phyloP scores from a whole-genome alignment of 2,888 invertebrate genomes.

The Morpho achilles region DNA sequence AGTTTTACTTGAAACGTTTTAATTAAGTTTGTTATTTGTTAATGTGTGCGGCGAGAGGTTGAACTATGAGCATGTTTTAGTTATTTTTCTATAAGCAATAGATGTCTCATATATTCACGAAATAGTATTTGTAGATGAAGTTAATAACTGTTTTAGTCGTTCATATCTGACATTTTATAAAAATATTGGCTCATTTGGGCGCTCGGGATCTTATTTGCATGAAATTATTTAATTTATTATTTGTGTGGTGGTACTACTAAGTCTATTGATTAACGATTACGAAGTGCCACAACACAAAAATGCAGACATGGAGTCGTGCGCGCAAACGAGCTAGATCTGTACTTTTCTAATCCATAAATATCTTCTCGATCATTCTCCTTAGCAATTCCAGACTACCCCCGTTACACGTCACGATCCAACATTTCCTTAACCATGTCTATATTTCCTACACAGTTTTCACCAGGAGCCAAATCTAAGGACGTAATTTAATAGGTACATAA shows the following conservation, averaged over 20 bases:
- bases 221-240: neutral
- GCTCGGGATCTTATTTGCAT: neutral
- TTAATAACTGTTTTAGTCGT: slow-evolving; percentile 18
- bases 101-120: slow-evolving; percentile 23
- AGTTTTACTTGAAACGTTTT: slow-evolving; percentile 73
- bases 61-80: slow-evolving; percentile 21
- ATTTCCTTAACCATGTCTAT: slow-evolving; percentile 9
- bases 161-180: slow-evolving; percentile 17
- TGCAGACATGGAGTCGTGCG: neutral
- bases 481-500: slow-evolving; percentile 57
- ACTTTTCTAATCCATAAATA: too few species aligned
- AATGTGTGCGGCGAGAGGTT: slow-evolving; percentile 45
- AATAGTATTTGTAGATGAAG: slow-evolving; percentile 22
- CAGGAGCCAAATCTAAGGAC: slow-evolving; percentile 74
- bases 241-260: too few species aligned
- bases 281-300: neutral
- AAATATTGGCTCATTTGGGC: neutral
- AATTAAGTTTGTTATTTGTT: slow-evolving; percentile 78
- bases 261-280: too few species aligned
- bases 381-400: neutral
- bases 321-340: neutral
- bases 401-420: slow-evolving; percentile 5
- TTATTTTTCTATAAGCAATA: slow-evolving; percentile 23
- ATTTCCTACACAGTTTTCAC: slow-evolving; percentile 40
- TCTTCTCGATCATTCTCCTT: neutral